Conservation (phyloP, 1,140 invertebrate genomes). For the Rhysida immarginata region DNA sequence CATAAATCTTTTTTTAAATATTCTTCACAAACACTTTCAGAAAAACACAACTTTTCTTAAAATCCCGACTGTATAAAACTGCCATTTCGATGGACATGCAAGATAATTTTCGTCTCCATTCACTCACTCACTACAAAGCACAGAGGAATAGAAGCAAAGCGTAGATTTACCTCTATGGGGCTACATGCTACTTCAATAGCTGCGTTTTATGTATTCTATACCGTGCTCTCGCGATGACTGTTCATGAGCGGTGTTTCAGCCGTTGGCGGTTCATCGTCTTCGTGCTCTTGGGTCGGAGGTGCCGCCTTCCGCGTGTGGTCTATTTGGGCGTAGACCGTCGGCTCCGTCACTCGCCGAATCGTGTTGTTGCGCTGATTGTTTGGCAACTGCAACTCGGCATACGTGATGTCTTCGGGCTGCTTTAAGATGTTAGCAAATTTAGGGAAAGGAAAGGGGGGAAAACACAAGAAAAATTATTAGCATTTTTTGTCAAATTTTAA, state of each 20-base stretch:
- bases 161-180: slow-evolving; percentile 1
- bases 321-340: slow-evolving; percentile 45
- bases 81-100: no score
- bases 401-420: slow-evolving; percentile 36
- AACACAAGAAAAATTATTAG: no score
- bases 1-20: no score
- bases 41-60: no score
- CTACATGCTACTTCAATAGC: slow-evolving; percentile 4
- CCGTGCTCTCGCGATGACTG: slow-evolving; percentile 20
- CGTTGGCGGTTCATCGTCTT: slow-evolving; percentile 11
- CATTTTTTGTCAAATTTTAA: no score
- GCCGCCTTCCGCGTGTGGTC: slow-evolving; percentile 25
- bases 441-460: no score
- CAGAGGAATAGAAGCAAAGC: neutral
- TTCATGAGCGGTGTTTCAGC: slow-evolving; percentile 17
- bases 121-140: neutral
- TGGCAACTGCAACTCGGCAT: slow-evolving; percentile 39
- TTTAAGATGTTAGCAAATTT: no score
- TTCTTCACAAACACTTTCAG: no score
- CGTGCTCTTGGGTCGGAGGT: slow-evolving; percentile 4
- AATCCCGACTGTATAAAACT: no score
- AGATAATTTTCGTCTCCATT: no score
- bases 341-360: slow-evolving; percentile 34
- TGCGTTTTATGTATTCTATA: no score
- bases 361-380: slow-evolving; percentile 24